Evolutionary conservation across 2,113 vertebrate genomes (phyloP), one percentile per base, ranked within the genome.

Genomic region (Aplodontia rufa): DNA sequence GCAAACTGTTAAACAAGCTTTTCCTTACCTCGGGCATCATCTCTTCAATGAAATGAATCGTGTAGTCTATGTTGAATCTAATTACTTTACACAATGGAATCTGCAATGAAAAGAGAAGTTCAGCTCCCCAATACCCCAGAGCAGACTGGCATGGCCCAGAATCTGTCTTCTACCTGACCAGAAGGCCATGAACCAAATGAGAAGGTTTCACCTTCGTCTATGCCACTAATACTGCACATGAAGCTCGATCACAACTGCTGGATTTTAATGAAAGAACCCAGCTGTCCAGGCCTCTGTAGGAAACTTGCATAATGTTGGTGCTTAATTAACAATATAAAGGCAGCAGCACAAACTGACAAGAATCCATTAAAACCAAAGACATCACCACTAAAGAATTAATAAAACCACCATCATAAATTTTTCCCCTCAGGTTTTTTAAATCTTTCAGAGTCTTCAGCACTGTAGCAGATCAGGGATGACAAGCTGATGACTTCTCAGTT

Each of bases 21-120:
- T 78, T 94, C 83, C 99, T 99, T 98, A 99, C 99, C 99, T 99
- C 99, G 26, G 99, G 99, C 97, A 99, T 99, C 99, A 99, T 99
- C 98, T 99, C 99, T 97, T 99, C 99, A 93, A 99, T 99, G 98
- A 99, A 99, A 98, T 99, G 99, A 98, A 99, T 99, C 89, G 99
- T 99, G 99, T 99, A 99, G 98, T 99, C 99, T 98, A 99, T 99
- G 99, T 99, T 99, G 99, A 99, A 99, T 98, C 99, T 99, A 98
- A 99, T 99, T 97, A 99, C 99, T 98, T 99, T 99, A 98, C 99
- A 99, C 96, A 99, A 98, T 97, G 99, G 99, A 97, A 99, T 99
- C 99, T 99, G 98, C 51, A 98, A 98, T 30, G 62, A 97, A 82
- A 97, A 92, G 91, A 96, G 0, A 97, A 93, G 83, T 92, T 98